phyloP scores from a whole-genome alignment of 2,113 vertebrate species.

The Ammospiza caudacuta region DNA sequence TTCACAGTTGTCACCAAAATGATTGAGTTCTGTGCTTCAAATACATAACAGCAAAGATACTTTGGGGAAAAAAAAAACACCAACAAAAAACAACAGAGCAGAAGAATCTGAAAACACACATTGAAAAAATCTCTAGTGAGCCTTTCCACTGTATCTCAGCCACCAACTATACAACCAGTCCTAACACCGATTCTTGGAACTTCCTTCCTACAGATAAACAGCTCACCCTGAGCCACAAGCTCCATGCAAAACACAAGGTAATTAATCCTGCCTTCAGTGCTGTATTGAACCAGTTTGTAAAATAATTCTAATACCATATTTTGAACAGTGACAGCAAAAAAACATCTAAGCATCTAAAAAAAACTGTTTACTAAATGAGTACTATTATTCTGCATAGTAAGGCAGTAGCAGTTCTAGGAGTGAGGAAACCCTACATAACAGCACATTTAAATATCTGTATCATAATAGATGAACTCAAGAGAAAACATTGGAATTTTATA shows the following conservation, averaged over 20 bases:
- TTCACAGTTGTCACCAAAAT: background rate
- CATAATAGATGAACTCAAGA: background rate
- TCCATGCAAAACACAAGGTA: background rate
- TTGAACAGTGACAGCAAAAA: background rate
- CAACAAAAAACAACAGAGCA: background rate
- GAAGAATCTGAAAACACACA: background rate
- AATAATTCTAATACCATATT: background rate
- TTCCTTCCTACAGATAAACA: background rate
- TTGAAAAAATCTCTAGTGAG: background rate
- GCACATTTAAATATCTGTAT: background rate
- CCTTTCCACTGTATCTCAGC: background rate
- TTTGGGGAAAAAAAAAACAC: background rate
- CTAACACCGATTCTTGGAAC: background rate
- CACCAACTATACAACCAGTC: background rate
- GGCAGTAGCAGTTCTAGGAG: background rate
- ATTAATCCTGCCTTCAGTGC: background rate
- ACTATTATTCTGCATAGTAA: background rate
- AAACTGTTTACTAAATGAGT: background rate
- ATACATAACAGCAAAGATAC: background rate
- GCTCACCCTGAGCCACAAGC: background rate
- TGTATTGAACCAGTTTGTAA: background rate
- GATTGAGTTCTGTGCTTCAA: background rate
- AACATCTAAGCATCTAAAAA: background rate
- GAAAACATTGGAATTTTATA: background rate
- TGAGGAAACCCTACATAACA: background rate